Evolutionary conservation across 2,797 vertebrate species (phyloP).

Genomic region (Peromyscus eremicus): DNA sequence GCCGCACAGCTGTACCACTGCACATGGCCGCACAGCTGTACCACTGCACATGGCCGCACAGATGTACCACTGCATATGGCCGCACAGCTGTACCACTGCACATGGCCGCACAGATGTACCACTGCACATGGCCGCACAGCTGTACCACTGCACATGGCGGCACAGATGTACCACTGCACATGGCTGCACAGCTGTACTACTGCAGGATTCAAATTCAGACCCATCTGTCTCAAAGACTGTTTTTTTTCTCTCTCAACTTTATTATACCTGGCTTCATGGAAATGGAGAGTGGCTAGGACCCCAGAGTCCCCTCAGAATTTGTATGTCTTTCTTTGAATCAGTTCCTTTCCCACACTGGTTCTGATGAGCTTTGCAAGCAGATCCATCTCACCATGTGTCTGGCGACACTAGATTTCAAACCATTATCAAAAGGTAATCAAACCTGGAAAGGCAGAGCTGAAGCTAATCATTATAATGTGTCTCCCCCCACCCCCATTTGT

Average conservation of each 20-base stretch:
- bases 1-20: neutral
- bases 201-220: neutral
- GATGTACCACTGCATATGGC: neutral
- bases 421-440: constrained; percentile 18
- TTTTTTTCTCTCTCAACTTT: neutral
- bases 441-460: neutral
- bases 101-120: neutral
- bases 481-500: neutral
- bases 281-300: neutral
- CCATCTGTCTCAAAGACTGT: neutral
- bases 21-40: too few species aligned
- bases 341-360: neutral
- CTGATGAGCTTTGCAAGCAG: neutral
- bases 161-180: neutral
- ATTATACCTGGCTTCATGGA: neutral
- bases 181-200: too few species aligned
- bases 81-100: too few species aligned
- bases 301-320: neutral
- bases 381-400: neutral
- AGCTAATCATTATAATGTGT: neutral
- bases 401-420: neutral
- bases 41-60: neutral
- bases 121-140: too few species aligned
- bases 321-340: neutral
- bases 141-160: neutral